These are phyloP conservation scores for Mechanitis mazaeus DNA, from an alignment of 2,888 invertebrate species.

Conservation along the genomic window DNA sequence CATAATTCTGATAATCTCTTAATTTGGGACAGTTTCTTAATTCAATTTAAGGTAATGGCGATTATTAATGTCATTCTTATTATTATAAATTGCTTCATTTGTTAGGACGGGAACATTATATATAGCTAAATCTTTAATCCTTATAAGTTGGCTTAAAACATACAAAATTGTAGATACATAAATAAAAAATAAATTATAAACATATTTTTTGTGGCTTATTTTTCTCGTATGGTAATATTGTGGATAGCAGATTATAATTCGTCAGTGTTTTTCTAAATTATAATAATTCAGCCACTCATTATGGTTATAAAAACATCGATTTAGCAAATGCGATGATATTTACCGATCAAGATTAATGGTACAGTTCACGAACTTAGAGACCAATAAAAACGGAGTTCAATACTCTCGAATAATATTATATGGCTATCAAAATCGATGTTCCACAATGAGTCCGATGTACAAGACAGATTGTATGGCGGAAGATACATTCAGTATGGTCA, in stretches of 20 bases:
- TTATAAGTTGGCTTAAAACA: no score
- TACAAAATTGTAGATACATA: no score
- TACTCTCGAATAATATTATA: constrained; percentile 32
- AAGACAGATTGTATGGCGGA: constrained; percentile 41
- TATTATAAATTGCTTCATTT: neutral
- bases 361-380: constrained; percentile 29
- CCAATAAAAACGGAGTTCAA: constrained; percentile 32
- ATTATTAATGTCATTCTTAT: constrained; percentile 13
- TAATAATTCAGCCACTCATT: constrained; percentile 18
- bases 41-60: constrained; percentile 19
- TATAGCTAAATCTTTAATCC: no score
- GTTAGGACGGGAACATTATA: no score
- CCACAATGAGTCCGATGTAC: constrained; percentile 34
- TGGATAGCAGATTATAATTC: no score
- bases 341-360: constrained; percentile 22
- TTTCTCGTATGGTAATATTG: no score
- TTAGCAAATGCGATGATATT: constrained; percentile 25
- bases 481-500: constrained; percentile 17
- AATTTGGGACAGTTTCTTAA: constrained; percentile 24
- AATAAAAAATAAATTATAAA: no score
- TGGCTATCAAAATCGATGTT: constrained; percentile 34
- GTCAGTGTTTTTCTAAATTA: constrained; percentile 1
- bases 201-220: no score
- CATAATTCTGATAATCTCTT: constrained; percentile 22
- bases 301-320: constrained; percentile 21